Evolutionary conservation across 2,888 invertebrate species (phyloP).

Genomic region (Pandemis corylana): DNA sequence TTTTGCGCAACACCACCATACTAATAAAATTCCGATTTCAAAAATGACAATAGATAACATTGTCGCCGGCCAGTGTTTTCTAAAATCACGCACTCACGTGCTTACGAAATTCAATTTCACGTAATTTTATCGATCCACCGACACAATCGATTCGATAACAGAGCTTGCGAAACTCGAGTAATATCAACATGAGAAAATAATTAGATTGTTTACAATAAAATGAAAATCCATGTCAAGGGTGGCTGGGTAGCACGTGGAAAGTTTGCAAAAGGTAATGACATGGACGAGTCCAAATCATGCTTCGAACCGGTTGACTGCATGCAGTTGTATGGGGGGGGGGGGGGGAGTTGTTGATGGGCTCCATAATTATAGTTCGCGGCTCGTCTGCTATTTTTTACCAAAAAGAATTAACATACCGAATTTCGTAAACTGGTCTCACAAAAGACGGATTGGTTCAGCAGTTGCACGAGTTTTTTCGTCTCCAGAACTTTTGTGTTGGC

Average conservation of each 20-base stretch:
- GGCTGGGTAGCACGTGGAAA: slow-evolving; percentile 29
- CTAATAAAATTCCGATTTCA: slow-evolving; percentile 22
- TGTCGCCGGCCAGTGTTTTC: slow-evolving; percentile 43
- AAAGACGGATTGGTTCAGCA: neutral
- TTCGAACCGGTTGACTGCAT: slow-evolving; percentile 31
- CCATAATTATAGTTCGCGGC: slow-evolving; percentile 7
- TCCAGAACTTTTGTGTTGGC: neutral
- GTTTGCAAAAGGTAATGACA: slow-evolving; percentile 31
- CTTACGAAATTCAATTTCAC: slow-evolving; percentile 69
- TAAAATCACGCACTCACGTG: slow-evolving; percentile 43
- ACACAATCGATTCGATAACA: slow-evolving; percentile 61
- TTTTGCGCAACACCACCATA: slow-evolving; percentile 7
- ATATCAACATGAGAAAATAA: slow-evolving; percentile 53
- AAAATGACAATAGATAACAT: slow-evolving; percentile 36
- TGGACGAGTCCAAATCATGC: slow-evolving; percentile 16
- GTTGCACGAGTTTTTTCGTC: slow-evolving; percentile 1
- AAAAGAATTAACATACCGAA: neutral
- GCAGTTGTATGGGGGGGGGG: neutral
- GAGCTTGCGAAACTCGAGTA: slow-evolving; percentile 60
- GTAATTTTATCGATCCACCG: slow-evolving; percentile 58
- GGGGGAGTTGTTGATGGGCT: slow-evolving; percentile 8
- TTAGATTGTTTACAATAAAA: slow-evolving; percentile 54
- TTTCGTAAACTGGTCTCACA: slow-evolving; percentile 13
- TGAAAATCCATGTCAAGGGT: slow-evolving; percentile 73
- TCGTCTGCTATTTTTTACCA: slow-evolving; percentile 9